Evolutionary conservation across 2,797 vertebrate genomes (phyloP).

Genomic region (Chelon auratus): DNA sequence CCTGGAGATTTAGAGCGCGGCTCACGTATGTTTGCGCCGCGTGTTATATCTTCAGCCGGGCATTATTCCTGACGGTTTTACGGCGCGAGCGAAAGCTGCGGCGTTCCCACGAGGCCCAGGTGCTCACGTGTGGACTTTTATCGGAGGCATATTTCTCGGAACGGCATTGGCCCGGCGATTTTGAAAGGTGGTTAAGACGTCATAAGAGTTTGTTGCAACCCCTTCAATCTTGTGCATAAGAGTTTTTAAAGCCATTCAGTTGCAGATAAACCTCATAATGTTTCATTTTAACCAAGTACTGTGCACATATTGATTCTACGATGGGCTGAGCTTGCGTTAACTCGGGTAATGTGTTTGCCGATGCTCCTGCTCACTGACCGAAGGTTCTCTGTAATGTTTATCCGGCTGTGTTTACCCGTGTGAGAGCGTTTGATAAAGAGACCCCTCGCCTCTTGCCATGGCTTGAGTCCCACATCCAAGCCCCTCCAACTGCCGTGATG

Average conservation of each 20-base stretch:
- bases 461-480: slow-evolving; percentile 31
- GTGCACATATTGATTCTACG: slow-evolving; percentile 7
- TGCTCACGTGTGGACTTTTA: slow-evolving; percentile 53
- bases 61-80: slow-evolving; percentile 68
- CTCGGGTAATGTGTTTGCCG: slow-evolving; percentile 51
- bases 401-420: slow-evolving; percentile 57
- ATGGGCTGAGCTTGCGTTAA: slow-evolving; percentile 7
- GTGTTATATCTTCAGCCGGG: slow-evolving; percentile 56
- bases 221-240: too few species aligned
- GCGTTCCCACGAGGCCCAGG: slow-evolving; percentile 58
- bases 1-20: slow-evolving; percentile 66
- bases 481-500: slow-evolving; percentile 56
- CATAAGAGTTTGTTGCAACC: slow-evolving; percentile 21
- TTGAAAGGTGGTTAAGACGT: slow-evolving; percentile 46
- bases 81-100: slow-evolving; percentile 59
- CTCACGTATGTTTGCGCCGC: slow-evolving; percentile 54
- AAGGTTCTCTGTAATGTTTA: slow-evolving; percentile 56
- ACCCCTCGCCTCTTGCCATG: slow-evolving; percentile 1
- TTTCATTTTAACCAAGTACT: neutral
- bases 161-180: slow-evolving; percentile 5
- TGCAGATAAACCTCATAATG: neutral
- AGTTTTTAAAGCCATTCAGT: neutral
- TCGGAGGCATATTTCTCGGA: slow-evolving; percentile 57
- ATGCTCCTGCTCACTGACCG: slow-evolving; percentile 33
- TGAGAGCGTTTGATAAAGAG: slow-evolving; percentile 54